Conservation (phyloP, 2,113 vertebrate species). For the Phylloscopus trochilus region DNA sequence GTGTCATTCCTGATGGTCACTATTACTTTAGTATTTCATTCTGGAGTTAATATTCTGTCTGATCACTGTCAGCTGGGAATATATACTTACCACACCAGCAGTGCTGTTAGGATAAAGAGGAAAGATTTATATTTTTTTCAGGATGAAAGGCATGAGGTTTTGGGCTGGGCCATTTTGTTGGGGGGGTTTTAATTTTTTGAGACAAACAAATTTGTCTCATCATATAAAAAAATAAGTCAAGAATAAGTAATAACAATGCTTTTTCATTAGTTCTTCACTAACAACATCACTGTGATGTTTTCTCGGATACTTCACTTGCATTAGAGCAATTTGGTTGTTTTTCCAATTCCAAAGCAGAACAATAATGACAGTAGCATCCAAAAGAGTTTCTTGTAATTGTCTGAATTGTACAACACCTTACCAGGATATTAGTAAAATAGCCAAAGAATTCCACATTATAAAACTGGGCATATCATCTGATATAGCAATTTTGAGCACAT, state of each 20-base stretch:
- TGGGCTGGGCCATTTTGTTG: neutral
- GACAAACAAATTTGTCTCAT: neutral
- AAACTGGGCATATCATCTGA: conserved; percentile 41
- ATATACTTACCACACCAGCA: neutral
- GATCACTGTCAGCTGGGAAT: neutral
- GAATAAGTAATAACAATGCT: neutral
- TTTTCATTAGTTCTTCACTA: conserved; percentile 8
- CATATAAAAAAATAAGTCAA: neutral
- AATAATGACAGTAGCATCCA: conserved; percentile 38
- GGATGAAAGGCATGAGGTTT: neutral
- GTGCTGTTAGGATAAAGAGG: neutral
- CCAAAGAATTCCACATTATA: conserved; percentile 43
- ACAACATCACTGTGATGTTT: neutral
- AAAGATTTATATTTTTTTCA: neutral
- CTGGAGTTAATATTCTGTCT: neutral
- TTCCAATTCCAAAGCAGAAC: neutral
- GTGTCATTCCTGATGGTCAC: neutral
- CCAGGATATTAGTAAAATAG: conserved; percentile 3
- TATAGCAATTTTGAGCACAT: conserved; percentile 37
- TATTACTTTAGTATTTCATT: neutral
- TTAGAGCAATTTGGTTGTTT: conserved; percentile 13
- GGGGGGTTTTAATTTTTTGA: neutral
- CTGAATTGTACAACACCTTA: conserved; percentile 56
- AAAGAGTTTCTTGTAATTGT: conserved; percentile 43
- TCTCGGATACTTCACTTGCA: neutral